phyloP scores from a whole-genome alignment of 2,888 invertebrate genomes.

The Tridacna gigas region DNA sequence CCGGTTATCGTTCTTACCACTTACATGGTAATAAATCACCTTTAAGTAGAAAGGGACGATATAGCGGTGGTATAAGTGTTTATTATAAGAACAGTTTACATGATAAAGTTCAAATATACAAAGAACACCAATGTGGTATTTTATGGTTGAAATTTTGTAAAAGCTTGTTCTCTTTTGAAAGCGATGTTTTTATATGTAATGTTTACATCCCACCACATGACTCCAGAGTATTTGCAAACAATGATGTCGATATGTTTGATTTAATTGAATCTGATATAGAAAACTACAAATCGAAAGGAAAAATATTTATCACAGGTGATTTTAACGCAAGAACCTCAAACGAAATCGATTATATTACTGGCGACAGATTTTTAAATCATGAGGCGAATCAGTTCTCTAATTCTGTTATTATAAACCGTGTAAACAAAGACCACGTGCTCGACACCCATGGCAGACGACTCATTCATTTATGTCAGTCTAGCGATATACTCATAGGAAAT shows the following conservation, averaged over 20 bases:
- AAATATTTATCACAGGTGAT: conserved; percentile 9
- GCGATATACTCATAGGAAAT: conserved; percentile 15
- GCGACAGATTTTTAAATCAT: neutral
- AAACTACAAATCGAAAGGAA: conserved; percentile 16
- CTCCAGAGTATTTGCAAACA: neutral
- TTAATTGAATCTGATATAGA: conserved; percentile 28
- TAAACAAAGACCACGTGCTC: conserved; percentile 18
- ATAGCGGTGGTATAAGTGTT: conserved; percentile 19
- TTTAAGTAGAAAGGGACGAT: conserved; percentile 10
- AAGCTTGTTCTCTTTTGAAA: neutral
- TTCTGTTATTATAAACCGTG: neutral
- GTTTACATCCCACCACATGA: conserved; percentile 12
- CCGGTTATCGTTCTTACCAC: neutral
- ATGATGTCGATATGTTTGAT: conserved; percentile 26
- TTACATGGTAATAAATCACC: conserved; percentile 10
- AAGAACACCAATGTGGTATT: conserved; percentile 18
- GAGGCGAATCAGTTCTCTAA: neutral
- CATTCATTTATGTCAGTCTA: conserved; percentile 26
- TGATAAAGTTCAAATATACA: neutral
- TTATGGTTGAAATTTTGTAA: conserved; percentile 9
- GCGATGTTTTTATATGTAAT: conserved; percentile 25
- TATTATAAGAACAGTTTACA: conserved; percentile 1
- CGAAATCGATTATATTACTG: conserved; percentile 1
- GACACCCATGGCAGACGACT: conserved; percentile 21
- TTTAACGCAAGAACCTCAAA: conserved; percentile 16